Percentiles rank a stretch among this genome's conserved stretches.
These are phyloP conservation scores for Parapristionchus giblindavisi DNA, from an alignment of 2,888 invertebrate species.

Conservation along the genomic window DNA sequence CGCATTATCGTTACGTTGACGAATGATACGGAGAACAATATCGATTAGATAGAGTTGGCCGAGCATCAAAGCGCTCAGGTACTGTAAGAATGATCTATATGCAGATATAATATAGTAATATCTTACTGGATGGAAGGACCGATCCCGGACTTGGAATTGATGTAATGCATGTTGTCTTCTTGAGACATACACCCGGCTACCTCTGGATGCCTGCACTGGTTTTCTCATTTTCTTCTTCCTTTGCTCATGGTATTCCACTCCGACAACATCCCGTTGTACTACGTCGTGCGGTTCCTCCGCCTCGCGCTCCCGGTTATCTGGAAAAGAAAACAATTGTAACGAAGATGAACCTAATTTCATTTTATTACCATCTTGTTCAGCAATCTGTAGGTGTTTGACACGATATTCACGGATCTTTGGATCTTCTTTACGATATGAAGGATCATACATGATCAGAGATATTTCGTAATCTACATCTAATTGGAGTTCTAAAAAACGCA, in stretches of 20 bases:
- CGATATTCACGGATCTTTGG: background rate
- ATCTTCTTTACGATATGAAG: background rate
- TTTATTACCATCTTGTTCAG: no score
- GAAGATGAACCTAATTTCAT: no score
- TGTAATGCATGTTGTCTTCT: background rate
- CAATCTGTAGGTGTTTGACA: no score
- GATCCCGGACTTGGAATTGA: conserved; percentile 20
- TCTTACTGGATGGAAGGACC: background rate
- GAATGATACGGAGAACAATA: background rate
- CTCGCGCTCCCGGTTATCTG: background rate
- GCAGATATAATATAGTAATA: background rate
- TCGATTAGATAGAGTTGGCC: conserved; percentile 8
- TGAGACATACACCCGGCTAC: background rate
- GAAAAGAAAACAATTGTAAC: no score
- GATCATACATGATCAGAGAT: background rate
- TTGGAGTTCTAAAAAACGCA: background rate
- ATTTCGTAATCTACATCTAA: background rate
- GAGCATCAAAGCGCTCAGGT: background rate
- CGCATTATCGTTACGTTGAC: background rate
- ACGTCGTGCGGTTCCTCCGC: background rate
- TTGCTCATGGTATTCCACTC: no score
- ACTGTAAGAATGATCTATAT: background rate
- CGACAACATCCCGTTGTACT: background rate
- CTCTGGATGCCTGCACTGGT: background rate
- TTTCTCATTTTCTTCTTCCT: background rate